Percentiles rank a stretch among this genome's conserved stretches.
Evolutionary conservation across 2,797 vertebrate genomes (phyloP).

Genomic region (Melopsittacus undulatus): DNA sequence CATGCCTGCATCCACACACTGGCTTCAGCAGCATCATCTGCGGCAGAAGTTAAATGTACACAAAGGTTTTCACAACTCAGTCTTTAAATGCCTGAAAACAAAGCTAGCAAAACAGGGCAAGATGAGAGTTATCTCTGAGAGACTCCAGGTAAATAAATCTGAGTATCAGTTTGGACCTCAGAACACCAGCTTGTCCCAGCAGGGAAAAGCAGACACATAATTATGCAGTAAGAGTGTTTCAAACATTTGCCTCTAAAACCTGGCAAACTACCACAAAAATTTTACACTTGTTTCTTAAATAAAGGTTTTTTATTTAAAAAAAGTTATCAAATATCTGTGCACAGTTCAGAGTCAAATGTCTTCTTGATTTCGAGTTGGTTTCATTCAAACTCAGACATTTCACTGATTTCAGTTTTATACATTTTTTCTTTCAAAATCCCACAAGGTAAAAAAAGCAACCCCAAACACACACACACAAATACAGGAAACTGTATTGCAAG

Average conservation of each 20-base stretch:
- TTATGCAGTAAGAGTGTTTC: neutral
- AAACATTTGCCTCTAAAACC: neutral
- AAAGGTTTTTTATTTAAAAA: slow-evolving; percentile 18
- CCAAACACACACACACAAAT: neutral
- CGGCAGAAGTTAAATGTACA: neutral
- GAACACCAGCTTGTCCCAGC: neutral
- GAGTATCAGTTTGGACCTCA: neutral
- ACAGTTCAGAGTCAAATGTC: neutral
- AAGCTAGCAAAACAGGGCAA: neutral
- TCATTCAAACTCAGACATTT: neutral
- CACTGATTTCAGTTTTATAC: neutral
- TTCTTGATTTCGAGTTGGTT: neutral
- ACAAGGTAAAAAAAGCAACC: neutral
- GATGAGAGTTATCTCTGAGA: neutral
- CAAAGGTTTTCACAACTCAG: neutral
- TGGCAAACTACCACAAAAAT: neutral
- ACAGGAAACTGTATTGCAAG: neutral
- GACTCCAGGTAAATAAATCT: neutral
- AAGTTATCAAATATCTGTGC: neutral
- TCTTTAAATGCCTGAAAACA: neutral
- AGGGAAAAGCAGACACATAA: neutral
- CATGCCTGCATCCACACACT: neutral
- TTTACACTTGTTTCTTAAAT: neutral
- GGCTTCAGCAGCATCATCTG: neutral
- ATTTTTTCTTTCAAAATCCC: neutral